Evolutionary conservation across 2,888 invertebrate species (phyloP), one percentile per base, ranked within the genome.

Genomic region (Baronia brevicornis): DNA sequence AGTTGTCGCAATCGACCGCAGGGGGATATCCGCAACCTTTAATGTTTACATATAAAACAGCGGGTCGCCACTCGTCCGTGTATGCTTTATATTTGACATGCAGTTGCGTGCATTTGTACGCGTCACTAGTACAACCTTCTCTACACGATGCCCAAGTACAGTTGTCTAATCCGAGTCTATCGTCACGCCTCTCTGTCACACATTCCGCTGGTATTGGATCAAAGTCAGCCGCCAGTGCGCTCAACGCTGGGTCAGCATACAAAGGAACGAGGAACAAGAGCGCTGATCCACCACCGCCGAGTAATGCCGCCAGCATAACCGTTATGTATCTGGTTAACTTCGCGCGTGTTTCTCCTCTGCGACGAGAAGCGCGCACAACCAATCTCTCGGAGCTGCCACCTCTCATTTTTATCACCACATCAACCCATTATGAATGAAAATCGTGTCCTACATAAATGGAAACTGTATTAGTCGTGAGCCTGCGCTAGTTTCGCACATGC

Each of bases 1-100:
- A 93, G 61, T 91, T 91, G 46, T 88, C 87, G 71, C 93, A 93
- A 54, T 90, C 88, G 36, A 93, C 91, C 26, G 84, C 77, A 19
- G 93, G 93, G 6, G 93, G 93, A 63, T 93, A 93, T 4, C 93
- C 93, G 68, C 93, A 93, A 33, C 93, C 93, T 62, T 93, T 93
- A 59, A 93, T 92, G 71, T 93, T 93, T 30, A 93, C 92, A 60
- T 91, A 86, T 26, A 93, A 75, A 21, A 89, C 86, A 3, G 89
- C 90, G 27, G 88, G 88, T 13, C 86, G 78, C 73, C 86, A 84
- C 42, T 85, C 78, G 32, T 70, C 75, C 7, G 63, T 45, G 27
- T 84, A 60, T 29, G 85, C 59, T 51, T 86, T 86, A 49, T 89
- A 89, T 27, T 86, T 86, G 5, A 90, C 90, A 61, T 89, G 89